Conservation (phyloP, 2,113 vertebrate species). For the Sorex araneus region DNA sequence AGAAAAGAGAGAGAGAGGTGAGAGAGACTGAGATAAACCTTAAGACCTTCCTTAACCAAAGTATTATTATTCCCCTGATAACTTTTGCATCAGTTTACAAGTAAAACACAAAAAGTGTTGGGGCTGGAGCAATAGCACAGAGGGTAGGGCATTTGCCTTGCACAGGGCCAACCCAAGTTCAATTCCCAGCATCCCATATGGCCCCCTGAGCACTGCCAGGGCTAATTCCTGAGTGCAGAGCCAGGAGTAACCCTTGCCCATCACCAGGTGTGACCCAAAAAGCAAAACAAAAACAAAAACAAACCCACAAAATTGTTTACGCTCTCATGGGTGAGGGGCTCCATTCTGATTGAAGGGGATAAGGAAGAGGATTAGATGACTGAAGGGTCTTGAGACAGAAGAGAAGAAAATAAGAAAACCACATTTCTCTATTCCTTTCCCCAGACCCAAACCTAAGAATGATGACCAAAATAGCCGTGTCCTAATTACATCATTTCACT, state of each 20-base stretch:
- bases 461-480: conserved; percentile 32
- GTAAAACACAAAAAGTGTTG: conserved; percentile 59
- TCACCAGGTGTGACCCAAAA: too few species aligned
- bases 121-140: too few species aligned
- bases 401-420: neutral
- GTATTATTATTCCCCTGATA: neutral
- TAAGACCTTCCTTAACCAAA: neutral
- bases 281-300: too few species aligned
- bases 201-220: too few species aligned
- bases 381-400: neutral
- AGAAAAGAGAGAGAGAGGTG: too few species aligned
- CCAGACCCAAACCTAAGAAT: conserved; percentile 21
- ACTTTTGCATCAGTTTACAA: conserved; percentile 5
- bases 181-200: too few species aligned
- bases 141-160: too few species aligned
- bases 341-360: neutral
- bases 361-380: neutral
- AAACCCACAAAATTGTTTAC: conserved; percentile 6
- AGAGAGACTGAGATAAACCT: neutral
- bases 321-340: neutral
- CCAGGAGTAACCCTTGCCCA: too few species aligned
- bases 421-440: neutral
- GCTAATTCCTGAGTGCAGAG: too few species aligned
- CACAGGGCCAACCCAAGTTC: too few species aligned
- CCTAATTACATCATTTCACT: conserved; percentile 71